Percentiles rank a stretch among this genome's conserved stretches.
Evolutionary conservation across 2,797 vertebrate genomes (phyloP).

Genomic region (Spheniscus humboldti): DNA sequence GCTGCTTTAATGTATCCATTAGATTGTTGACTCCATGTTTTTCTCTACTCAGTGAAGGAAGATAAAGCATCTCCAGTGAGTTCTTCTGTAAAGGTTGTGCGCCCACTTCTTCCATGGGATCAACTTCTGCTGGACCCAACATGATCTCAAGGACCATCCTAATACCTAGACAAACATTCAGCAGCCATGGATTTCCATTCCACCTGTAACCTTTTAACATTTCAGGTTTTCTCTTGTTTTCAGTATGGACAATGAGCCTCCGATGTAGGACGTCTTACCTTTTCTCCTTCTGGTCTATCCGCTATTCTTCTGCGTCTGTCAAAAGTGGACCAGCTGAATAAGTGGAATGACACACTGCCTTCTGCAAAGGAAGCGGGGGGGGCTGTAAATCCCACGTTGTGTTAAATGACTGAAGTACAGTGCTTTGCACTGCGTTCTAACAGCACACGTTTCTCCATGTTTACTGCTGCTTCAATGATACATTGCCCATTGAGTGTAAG

Average conservation of each 20-base stretch:
- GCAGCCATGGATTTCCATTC: background rate
- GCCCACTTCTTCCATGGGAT: background rate
- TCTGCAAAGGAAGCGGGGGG: background rate
- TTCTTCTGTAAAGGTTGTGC: background rate
- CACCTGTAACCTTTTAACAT: background rate
- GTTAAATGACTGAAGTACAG: background rate
- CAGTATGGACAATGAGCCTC: background rate
- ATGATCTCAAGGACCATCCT: background rate
- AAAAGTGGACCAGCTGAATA: background rate
- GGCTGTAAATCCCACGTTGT: background rate
- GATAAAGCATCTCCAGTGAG: background rate
- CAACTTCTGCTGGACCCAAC: background rate
- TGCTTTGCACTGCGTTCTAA: background rate
- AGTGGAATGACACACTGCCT: background rate
- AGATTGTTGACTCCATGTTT: background rate
- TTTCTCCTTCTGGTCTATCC: background rate
- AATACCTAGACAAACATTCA: background rate
- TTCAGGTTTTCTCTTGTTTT: background rate
- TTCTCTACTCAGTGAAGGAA: background rate
- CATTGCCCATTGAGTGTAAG: background rate
- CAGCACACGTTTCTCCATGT: background rate
- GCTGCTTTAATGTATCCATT: background rate
- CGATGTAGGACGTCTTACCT: background rate
- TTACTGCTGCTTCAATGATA: constrained; percentile 11
- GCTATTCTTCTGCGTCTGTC: background rate